Conservation (phyloP, 2,797 vertebrate genomes). For the Sciaenops ocellatus region DNA sequence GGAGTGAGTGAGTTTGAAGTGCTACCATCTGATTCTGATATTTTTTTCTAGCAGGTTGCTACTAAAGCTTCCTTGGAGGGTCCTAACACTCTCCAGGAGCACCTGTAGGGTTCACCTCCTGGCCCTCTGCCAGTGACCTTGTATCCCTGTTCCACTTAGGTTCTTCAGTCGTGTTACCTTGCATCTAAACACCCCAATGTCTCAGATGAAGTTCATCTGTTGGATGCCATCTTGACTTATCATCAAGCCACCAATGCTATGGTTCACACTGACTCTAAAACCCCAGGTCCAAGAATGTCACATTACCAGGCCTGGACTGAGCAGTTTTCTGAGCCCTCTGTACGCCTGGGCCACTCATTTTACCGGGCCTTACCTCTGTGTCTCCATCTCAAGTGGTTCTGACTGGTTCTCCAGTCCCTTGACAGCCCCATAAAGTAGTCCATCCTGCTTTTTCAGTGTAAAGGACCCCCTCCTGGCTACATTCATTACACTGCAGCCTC, state of each 20-base stretch:
- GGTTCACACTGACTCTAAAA: neutral
- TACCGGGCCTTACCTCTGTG: neutral
- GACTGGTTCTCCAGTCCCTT: neutral
- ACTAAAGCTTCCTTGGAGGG: neutral
- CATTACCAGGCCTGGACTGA: too few species aligned
- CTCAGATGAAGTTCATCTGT: neutral
- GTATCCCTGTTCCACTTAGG: neutral
- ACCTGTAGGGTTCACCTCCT: neutral
- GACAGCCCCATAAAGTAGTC: neutral
- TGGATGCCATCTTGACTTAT: neutral
- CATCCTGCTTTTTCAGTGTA: constrained; percentile 6
- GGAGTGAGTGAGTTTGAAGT: neutral
- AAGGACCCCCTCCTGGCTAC: neutral
- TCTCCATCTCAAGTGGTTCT: neutral
- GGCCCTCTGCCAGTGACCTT: neutral
- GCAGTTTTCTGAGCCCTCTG: neutral
- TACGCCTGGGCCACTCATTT: neutral
- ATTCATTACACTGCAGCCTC: neutral
- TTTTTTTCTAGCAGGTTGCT: neutral
- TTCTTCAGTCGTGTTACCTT: neutral
- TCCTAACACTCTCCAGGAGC: neutral
- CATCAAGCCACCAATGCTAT: neutral
- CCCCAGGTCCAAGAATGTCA: neutral
- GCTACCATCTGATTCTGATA: neutral
- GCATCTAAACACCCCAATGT: neutral